These are phyloP conservation scores for Alcedo quadribrachys DNA, from an alignment of 2,797 vertebrate genomes.

Conservation along the genomic window DNA sequence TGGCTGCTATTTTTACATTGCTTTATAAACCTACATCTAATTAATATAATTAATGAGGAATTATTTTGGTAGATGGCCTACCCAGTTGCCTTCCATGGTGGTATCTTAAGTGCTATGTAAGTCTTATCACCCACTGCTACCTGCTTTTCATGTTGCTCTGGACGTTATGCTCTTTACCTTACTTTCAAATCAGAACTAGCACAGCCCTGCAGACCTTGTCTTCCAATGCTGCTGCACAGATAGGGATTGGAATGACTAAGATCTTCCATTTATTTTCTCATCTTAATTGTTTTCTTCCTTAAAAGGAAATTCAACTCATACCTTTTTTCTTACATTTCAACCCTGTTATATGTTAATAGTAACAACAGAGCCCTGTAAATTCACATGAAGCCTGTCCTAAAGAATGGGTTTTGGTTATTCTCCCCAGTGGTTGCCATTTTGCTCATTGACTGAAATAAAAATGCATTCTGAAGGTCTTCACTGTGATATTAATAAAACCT, in stretches of 20 bases:
- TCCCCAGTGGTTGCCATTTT: not conserved
- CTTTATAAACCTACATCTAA: not conserved
- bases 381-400: not conserved
- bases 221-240: not conserved
- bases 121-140: not conserved
- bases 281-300: not conserved
- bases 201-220: not conserved
- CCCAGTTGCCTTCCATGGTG: not conserved
- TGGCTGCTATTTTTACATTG: not conserved
- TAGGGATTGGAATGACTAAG: not conserved
- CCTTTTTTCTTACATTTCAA: not conserved
- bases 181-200: not conserved
- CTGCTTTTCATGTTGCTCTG: not conserved
- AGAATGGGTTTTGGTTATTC: not conserved
- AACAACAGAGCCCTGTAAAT: not conserved
- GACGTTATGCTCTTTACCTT: not conserved
- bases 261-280: not conserved
- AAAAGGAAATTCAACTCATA: not conserved
- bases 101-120: not conserved
- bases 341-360: not conserved
- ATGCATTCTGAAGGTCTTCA: not conserved
- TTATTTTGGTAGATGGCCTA: not conserved
- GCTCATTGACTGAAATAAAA: not conserved
- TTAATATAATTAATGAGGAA: not conserved
- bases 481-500: not conserved